phyloP scores from a whole-genome alignment of 35 echinoderm and acorn worm species.

The Apostichopus parvimensis region DNA sequence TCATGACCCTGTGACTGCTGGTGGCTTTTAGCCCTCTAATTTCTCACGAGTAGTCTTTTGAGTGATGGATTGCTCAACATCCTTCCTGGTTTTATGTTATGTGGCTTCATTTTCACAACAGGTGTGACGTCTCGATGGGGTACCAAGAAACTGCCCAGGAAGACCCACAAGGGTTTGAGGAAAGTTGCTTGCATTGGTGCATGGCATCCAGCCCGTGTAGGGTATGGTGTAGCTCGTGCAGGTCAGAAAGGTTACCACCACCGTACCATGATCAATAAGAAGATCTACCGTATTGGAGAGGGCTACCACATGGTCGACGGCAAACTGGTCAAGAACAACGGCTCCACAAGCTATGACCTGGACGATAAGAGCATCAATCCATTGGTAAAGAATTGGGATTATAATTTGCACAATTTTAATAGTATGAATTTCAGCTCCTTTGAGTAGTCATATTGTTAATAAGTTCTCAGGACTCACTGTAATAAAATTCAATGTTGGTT shows the following conservation, averaged over 20 bases:
- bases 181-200: slow-evolving; percentile 99
- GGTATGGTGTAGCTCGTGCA: slow-evolving; percentile 98
- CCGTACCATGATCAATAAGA: slow-evolving; percentile 98
- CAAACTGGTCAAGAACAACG: slow-evolving; percentile 95
- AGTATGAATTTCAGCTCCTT: too few relatives aligned
- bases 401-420: too few relatives aligned
- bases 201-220: slow-evolving; percentile 99
- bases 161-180: slow-evolving; percentile 99
- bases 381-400: slow-evolving; percentile 61
- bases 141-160: slow-evolving; percentile 98
- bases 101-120: slow-evolving; percentile 21
- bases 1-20: too few relatives aligned
- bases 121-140: slow-evolving; percentile 99
- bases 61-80: too few relatives aligned
- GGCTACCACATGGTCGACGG: slow-evolving; percentile 86
- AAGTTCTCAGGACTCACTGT: too few relatives aligned
- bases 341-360: slow-evolving; percentile 68
- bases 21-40: too few relatives aligned
- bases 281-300: slow-evolving; percentile 94
- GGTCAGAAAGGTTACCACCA: slow-evolving; percentile 99
- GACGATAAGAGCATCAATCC: slow-evolving; percentile 99
- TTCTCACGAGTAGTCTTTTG: too few relatives aligned
- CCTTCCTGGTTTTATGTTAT: neutral
- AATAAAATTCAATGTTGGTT: too few relatives aligned
- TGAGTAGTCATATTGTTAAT: too few relatives aligned